These are phyloP conservation scores for Brienomyrus brachyistius DNA, from an alignment of 2,113 vertebrate species.

Conservation along the genomic window DNA sequence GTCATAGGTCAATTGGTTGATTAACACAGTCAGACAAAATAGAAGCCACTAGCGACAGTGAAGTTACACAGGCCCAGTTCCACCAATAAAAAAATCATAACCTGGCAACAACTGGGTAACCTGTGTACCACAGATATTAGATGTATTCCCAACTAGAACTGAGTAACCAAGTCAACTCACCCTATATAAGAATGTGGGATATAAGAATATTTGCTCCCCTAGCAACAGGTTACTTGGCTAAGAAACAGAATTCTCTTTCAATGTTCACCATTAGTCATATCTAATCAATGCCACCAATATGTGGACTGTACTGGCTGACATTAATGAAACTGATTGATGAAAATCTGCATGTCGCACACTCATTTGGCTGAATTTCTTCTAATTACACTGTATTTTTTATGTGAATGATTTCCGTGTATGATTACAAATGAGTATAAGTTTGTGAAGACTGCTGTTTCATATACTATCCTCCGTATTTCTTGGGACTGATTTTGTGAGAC, in stretches of 20 bases:
- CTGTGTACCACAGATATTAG: not conserved
- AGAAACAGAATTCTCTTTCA: not conserved
- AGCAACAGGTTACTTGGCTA: not conserved
- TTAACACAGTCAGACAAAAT: conserved; percentile 43
- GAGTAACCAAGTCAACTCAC: not conserved
- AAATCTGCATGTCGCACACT: not conserved
- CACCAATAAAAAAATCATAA: not conserved
- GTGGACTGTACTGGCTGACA: not conserved
- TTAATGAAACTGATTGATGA: not conserved
- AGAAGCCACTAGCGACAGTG: conserved; percentile 5
- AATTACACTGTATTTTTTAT: not conserved
- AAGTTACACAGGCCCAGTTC: conserved; percentile 15
- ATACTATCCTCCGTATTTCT: not conserved
- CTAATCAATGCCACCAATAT: not conserved
- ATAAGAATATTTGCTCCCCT: not conserved
- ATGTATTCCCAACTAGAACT: not conserved
- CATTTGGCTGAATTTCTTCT: not conserved
- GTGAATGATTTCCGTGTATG: not conserved
- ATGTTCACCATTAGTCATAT: not conserved
- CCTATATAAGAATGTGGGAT: not conserved
- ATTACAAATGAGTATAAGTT: not conserved
- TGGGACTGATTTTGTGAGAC: not conserved
- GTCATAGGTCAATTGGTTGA: conserved; percentile 43
- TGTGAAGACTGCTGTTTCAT: not conserved
- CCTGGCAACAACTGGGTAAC: not conserved